Percentiles rank a stretch among this genome's conserved stretches.
phyloP scores from a whole-genome alignment of 2,113 vertebrate species.

The Pluvianellus socialis region DNA sequence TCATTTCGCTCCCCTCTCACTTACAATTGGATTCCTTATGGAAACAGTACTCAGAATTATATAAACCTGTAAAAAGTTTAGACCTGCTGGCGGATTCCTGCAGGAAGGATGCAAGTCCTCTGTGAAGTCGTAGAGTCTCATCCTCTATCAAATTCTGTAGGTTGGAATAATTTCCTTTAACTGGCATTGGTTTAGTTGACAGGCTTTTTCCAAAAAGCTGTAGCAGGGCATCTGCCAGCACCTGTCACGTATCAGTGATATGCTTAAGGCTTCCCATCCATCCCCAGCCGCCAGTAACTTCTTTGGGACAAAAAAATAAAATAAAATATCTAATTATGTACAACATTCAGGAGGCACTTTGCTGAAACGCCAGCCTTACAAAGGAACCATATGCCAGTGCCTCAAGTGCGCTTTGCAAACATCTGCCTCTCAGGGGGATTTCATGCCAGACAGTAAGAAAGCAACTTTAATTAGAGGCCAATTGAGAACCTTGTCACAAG shows the following conservation, averaged over 20 bases:
- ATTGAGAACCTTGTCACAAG: slow-evolving; percentile 36
- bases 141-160: not conserved
- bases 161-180: not conserved
- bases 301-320: slow-evolving; percentile 13
- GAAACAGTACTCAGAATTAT: slow-evolving; percentile 39
- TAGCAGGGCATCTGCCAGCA: not conserved
- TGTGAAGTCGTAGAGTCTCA: not conserved
- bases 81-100: not conserved
- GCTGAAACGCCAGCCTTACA: slow-evolving; percentile 56
- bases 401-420: slow-evolving; percentile 64
- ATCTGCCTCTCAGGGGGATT: slow-evolving; percentile 67
- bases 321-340: slow-evolving; percentile 62
- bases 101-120: not conserved
- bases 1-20: slow-evolving; percentile 8
- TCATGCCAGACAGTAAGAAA: slow-evolving; percentile 63
- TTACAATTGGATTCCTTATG: slow-evolving; percentile 10
- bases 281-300: slow-evolving; percentile 1
- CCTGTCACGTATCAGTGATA: not conserved
- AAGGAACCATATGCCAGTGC: slow-evolving; percentile 65
- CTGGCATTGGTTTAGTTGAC: not conserved
- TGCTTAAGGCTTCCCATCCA: not conserved
- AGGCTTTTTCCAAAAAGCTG: not conserved
- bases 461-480: slow-evolving; percentile 66
- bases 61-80: slow-evolving; percentile 12
- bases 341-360: slow-evolving; percentile 51